A percentile compares a stretch with the other conserved stretches of the same genome.
These are phyloP conservation scores for Pyxicephalus adspersus DNA, from an alignment of 2,113 vertebrate genomes.

Conservation along the genomic window DNA sequence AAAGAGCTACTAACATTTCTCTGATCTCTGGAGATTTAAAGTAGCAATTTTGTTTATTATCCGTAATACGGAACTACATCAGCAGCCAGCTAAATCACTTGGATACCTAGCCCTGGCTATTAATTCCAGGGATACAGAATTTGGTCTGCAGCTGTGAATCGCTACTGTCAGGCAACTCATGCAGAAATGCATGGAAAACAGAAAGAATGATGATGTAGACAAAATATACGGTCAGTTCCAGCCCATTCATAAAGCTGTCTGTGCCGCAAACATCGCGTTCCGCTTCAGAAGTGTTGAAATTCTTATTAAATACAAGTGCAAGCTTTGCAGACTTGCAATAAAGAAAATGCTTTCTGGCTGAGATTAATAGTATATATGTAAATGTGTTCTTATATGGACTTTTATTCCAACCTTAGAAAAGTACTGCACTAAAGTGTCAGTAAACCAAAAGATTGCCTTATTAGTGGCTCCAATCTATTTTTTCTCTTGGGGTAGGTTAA, in stretches of 20 bases:
- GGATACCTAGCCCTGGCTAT: neutral
- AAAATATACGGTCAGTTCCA: neutral
- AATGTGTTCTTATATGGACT: slow-evolving; percentile 13
- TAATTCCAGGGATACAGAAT: neutral
- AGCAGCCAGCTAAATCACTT: slow-evolving; percentile 6
- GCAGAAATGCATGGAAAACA: slow-evolving; percentile 6
- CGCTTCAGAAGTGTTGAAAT: neutral
- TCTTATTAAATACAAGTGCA: neutral
- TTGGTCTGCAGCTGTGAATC: slow-evolving; percentile 7
- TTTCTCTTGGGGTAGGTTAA: too few species aligned
- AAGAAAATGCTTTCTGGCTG: neutral
- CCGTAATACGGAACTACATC: neutral
- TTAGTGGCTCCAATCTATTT: too few species aligned
- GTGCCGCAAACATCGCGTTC: neutral
- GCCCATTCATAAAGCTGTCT: neutral
- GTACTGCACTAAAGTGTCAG: too few species aligned
- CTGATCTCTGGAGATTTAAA: neutral
- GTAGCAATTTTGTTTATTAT: slow-evolving; percentile 1
- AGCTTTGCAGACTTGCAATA: neutral
- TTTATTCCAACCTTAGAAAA: neutral
- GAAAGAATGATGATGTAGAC: slow-evolving; percentile 10
- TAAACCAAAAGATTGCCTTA: too few species aligned
- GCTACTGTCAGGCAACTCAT: neutral
- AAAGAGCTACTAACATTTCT: slow-evolving; percentile 16
- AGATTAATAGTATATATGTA: slow-evolving; percentile 18